Percentiles rank a stretch among this genome's conserved stretches.
phyloP scores from a whole-genome alignment of 2,113 vertebrate genomes.

The Perognathus longimembris region DNA sequence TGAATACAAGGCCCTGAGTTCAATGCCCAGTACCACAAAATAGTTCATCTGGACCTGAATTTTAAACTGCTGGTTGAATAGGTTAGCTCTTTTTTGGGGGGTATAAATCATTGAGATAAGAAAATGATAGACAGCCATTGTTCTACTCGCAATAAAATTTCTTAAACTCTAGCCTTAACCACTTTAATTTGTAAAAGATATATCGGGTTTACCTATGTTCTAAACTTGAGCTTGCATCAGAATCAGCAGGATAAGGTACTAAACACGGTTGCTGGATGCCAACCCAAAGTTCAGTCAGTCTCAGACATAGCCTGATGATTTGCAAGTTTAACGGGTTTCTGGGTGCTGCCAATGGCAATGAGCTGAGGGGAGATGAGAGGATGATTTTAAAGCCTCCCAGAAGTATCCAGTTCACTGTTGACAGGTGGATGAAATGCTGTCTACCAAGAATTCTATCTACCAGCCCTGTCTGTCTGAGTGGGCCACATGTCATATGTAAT shows the following conservation, averaged over 20 bases:
- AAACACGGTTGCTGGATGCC: not conserved
- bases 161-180: not conserved
- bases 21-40: too few relatives aligned
- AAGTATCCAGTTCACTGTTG: not conserved
- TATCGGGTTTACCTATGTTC: not conserved
- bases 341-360: not conserved
- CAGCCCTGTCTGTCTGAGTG: not conserved
- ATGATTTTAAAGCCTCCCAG: not conserved
- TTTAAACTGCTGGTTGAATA: not conserved
- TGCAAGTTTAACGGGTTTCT: not conserved
- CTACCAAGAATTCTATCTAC: not conserved
- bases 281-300: not conserved
- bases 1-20: too few relatives aligned
- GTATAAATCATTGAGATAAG: not conserved
- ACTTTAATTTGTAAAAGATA: not conserved
- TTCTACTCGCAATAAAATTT: not conserved
- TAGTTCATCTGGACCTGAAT: not conserved
- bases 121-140: not conserved
- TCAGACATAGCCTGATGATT: not conserved
- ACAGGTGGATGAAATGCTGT: not conserved
- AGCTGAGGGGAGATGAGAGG: rapidly evolving
- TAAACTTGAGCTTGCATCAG: not conserved
- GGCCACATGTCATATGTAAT: not conserved
- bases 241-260: not conserved
- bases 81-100: not conserved